Conservation (phyloP, 2,888 invertebrate genomes). For the Leptopilina drosophilae region DNA sequence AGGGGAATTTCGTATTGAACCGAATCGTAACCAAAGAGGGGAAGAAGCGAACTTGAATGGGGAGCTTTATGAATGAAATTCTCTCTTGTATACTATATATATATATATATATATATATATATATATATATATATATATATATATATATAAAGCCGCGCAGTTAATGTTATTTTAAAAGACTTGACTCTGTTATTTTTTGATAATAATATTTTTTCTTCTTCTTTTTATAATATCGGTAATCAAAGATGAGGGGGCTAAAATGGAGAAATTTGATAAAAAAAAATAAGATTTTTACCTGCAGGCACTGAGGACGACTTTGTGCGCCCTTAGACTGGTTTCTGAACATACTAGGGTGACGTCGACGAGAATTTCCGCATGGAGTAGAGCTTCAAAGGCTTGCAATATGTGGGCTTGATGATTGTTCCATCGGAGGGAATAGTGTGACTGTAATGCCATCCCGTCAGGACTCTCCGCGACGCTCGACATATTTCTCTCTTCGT, state of each 20-base stretch:
- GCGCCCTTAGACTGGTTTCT: constrained; percentile 90
- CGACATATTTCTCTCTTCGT: constrained; percentile 68
- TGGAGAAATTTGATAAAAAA: not conserved
- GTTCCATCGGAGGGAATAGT: constrained; percentile 95
- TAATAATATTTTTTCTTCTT: too few species aligned
- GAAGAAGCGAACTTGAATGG: constrained; percentile 38
- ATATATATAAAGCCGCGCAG: not conserved
- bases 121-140: too few species aligned
- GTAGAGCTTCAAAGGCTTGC: constrained; percentile 91
- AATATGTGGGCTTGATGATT: constrained; percentile 94
- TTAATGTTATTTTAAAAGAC: constrained; percentile 6
- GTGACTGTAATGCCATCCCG: constrained; percentile 82
- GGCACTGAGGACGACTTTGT: constrained; percentile 94
- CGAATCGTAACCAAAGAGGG: constrained; percentile 27
- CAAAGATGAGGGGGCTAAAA: too few species aligned
- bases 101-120: too few species aligned
- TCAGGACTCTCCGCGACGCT: constrained; percentile 73
- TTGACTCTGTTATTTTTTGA: too few species aligned
- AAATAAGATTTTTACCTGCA: constrained; percentile 77
- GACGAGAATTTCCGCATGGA: constrained; percentile 91
- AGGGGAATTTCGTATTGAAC: constrained; percentile 39
- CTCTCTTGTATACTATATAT: not conserved
- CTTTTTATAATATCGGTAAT: too few species aligned
- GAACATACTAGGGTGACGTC: constrained; percentile 94
- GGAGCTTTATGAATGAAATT: constrained; percentile 39